Base-by-base conservation (phyloP, 2,113 vertebrate species). In the Silurus meridionalis region DNA sequence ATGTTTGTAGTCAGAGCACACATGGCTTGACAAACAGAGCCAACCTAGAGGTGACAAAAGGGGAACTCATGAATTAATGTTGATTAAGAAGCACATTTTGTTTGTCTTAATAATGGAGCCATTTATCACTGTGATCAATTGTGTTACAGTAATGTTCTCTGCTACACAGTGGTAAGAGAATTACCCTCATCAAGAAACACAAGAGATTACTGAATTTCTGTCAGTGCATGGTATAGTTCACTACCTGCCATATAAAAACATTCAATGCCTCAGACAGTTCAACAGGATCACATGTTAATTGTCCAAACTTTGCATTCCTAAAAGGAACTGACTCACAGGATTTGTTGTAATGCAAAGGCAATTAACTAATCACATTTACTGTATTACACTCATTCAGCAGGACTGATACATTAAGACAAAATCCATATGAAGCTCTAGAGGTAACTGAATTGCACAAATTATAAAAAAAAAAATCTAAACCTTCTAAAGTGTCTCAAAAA, bases 31-130 rank as follows among this genome's bases (percentile, higher is more conserved):
- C 80, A 83, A 13, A 23, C 1, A 9, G 4, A 75, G 66, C 61
- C 21, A 69, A 78, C 66, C 55, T 58, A 13, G 58, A 86, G 82
- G 87, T 90, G 74, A 91, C 83, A 66, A 87, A 57, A 74, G 75
- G 87, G 83, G 81, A 81, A 86, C 9, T 13, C 11, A 8, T 58
- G 25, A 37, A 69, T 83, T 84, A 83, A 77, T 2, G 28, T 52
- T 46, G 25, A 25, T 66, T 57, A 75, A 81, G 5, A 74, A 61
- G 83, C 28, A 37, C 11, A 81, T 50, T 19, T 19, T 75, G 84
- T 50, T 50, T 72, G 60, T 80, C 83, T 72, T 79, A 67, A 25
- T 55, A 77, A 78, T 75, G 84, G 66, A 85, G n/a, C 0, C n/a
- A 86, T 87, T 46, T 82, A 81, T 85, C 55, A 75, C 82, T 21